Evolutionary conservation across 2,888 invertebrate genomes (phyloP).

Genomic region (Drosophila atripex): DNA sequence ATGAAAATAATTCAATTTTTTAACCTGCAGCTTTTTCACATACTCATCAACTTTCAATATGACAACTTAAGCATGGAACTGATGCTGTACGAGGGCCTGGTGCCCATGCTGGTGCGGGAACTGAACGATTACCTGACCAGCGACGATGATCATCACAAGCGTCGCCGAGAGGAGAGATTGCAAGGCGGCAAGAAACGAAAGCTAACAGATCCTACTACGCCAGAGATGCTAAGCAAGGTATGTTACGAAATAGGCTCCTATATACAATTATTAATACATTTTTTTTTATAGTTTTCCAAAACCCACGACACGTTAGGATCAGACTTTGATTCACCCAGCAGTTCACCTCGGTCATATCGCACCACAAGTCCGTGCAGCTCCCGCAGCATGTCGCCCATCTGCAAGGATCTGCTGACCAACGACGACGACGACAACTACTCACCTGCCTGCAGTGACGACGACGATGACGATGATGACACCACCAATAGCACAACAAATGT

Average conservation of each 20-base stretch:
- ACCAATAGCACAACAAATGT: slow-evolving; percentile 2
- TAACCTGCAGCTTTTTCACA: slow-evolving; percentile 71
- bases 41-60: slow-evolving; percentile 84
- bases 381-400: slow-evolving; percentile 81
- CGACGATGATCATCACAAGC: slow-evolving; percentile 81
- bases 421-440: slow-evolving; percentile 81
- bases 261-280: neutral
- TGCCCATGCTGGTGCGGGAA: slow-evolving; percentile 85
- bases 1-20: neutral
- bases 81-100: slow-evolving; percentile 85
- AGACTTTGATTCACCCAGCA: slow-evolving; percentile 82
- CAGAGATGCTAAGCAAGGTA: slow-evolving; percentile 76
- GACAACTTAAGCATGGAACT: slow-evolving; percentile 84
- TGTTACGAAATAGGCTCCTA: neutral
- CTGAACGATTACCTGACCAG: slow-evolving; percentile 82
- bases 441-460: slow-evolving; percentile 84
- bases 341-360: slow-evolving; percentile 80
- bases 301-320: slow-evolving; percentile 67
- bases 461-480: slow-evolving; percentile 73
- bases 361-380: slow-evolving; percentile 83
- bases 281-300: slow-evolving; percentile 67
- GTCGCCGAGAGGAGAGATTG: slow-evolving; percentile 80
- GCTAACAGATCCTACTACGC: slow-evolving; percentile 58
- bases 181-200: slow-evolving; percentile 80
- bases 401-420: slow-evolving; percentile 64